Percentiles rank a stretch among this genome's conserved stretches.
These are phyloP conservation scores for Dioctria rufipes DNA, from an alignment of 2,888 invertebrate genomes.

Conservation along the genomic window DNA sequence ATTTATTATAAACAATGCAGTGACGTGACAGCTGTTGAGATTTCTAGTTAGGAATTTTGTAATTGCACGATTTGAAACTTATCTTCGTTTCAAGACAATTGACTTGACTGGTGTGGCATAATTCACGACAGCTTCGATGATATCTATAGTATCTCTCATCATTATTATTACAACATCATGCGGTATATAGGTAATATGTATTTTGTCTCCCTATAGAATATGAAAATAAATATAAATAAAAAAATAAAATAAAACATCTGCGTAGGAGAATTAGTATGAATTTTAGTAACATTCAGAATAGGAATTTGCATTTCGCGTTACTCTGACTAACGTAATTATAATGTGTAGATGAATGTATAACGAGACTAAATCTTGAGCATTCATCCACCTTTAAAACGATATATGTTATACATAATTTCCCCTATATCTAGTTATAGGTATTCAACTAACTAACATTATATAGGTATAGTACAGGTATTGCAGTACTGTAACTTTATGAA, in stretches of 20 bases:
- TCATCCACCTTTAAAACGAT: too few relatives aligned
- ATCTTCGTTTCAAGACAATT: conserved; percentile 46
- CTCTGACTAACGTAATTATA: background rate
- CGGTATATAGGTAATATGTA: background rate
- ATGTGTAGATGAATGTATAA: background rate
- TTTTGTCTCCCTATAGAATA: background rate
- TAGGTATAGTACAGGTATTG: background rate
- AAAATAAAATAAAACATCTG: background rate
- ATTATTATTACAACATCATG: conserved; percentile 21
- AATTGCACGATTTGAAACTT: conserved; percentile 43
- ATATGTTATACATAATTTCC: too few relatives aligned
- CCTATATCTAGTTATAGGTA: too few relatives aligned
- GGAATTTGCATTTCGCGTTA: too few relatives aligned
- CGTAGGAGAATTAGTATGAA: conserved; percentile 13
- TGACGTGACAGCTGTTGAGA: conserved; percentile 25
- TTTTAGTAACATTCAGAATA: too few relatives aligned
- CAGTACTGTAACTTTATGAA: conserved; percentile 17
- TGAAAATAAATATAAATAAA: too few relatives aligned
- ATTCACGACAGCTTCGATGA: conserved; percentile 47
- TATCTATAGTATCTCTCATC: conserved; percentile 9
- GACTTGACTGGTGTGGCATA: conserved; percentile 40
- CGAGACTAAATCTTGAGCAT: too few relatives aligned
- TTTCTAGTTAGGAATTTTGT: conserved; percentile 17
- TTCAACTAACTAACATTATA: too few relatives aligned
- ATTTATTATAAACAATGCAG: conserved; percentile 23